Base-by-base conservation (phyloP, 2,888 invertebrate species). In the Tetanocera ferruginea region DNA sequence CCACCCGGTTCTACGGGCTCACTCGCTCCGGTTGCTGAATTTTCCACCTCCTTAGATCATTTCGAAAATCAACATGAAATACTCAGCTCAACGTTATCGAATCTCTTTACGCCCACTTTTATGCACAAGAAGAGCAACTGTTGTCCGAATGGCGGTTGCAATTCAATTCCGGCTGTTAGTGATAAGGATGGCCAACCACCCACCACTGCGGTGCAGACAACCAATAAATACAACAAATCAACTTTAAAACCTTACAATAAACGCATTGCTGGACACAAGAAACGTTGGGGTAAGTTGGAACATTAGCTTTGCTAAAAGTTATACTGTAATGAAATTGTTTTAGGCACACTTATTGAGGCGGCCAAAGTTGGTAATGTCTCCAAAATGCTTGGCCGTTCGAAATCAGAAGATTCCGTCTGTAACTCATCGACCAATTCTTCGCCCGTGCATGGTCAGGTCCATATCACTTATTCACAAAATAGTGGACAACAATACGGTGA, bases 391-490 rank as follows among this genome's bases (percentile, higher is more conserved):
- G 95, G 96, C 43, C 92, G 95, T 82, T 94, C 94, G 67, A 91
- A 94, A 82, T 96, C 96, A 2, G 96, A 96, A 89, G 96, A 96
- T 89, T 96, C 96, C 11, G 95, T 96, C 84, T 91, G 92, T 87
- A 90, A 90, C 80, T 91, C 91, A 49, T 91, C 91, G 76, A 93
- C 91, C 87, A 93, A 91, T 88, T 93, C 91, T 80, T 91, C 91
- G 0, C 93, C 93, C 0, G 93, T 93, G 86, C 95, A 93, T 85
- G 95, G 94, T 51, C 93, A 93, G 57, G 94, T 94, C 31, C 94
- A 87, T 9, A 88, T 89, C 0, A 87, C 87, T 0, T 89, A 89
- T 57, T 87, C 88, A 1, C 88, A 89, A 79, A 87, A 86, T 76
- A 86, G 85, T 25, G 84, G 83, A 0, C 85, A 86, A 77, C 84